phyloP scores from a whole-genome alignment of 2,888 invertebrate genomes.

The Xestia rhomboidea region DNA sequence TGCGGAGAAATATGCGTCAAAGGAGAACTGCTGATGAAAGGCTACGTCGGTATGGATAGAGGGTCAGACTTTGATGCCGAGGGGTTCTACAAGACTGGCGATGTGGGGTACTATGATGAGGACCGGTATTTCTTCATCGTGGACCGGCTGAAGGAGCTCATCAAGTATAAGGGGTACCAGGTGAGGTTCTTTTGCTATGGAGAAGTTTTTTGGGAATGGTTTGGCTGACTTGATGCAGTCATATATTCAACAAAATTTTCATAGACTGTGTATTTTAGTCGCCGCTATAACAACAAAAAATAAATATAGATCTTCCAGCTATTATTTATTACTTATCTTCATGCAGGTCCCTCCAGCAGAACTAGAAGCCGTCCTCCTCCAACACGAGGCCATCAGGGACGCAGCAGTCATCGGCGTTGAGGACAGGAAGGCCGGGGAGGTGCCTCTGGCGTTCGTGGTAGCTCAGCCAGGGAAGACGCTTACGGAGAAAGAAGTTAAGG shows the following conservation, averaged over 20 bases:
- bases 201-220: neutral
- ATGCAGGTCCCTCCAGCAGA: slow-evolving; percentile 95
- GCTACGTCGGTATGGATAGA: slow-evolving; percentile 91
- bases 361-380: slow-evolving; percentile 94
- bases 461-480: slow-evolving; percentile 87
- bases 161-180: slow-evolving; percentile 85
- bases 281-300: too few species aligned
- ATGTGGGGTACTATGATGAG: slow-evolving; percentile 84
- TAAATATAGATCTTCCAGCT: neutral
- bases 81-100: slow-evolving; percentile 93
- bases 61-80: slow-evolving; percentile 94
- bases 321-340: neutral
- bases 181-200: slow-evolving; percentile 63
- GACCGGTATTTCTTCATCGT: slow-evolving; percentile 80
- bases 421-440: slow-evolving; percentile 92
- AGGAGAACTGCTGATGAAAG: slow-evolving; percentile 94
- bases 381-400: slow-evolving; percentile 93
- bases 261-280: too few species aligned
- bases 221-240: too few species aligned
- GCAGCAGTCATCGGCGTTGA: slow-evolving; percentile 95
- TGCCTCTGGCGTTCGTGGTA: slow-evolving; percentile 94
- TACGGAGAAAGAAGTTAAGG: slow-evolving; percentile 89
- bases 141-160: slow-evolving; percentile 84
- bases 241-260: too few species aligned
- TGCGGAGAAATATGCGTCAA: slow-evolving; percentile 95